phyloP scores from a whole-genome alignment of 2,797 vertebrate species.

The Tamandua tetradactyla region DNA sequence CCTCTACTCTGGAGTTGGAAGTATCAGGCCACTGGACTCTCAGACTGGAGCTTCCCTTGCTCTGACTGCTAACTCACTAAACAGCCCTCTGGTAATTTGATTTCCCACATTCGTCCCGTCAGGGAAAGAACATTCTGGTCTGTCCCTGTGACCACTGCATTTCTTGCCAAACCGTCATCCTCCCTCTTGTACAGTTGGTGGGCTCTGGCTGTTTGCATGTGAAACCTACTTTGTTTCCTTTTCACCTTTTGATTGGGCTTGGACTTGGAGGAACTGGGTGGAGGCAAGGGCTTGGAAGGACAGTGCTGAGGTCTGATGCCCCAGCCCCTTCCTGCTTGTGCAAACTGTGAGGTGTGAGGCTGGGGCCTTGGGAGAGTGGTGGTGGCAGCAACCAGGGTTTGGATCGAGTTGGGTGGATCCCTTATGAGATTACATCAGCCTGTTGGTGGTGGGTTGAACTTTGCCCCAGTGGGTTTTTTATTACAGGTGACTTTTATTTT shows the following conservation, averaged over 20 bases:
- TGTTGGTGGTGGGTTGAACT: neutral
- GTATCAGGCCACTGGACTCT: neutral
- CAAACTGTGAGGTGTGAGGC: neutral
- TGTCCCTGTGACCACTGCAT: neutral
- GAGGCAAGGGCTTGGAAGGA: neutral
- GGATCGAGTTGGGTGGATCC: neutral
- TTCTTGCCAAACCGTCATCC: neutral
- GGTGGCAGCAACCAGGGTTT: neutral
- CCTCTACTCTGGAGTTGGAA: neutral
- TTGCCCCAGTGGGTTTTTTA: neutral
- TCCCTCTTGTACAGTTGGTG: neutral
- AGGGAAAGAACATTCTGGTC: neutral
- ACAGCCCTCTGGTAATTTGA: neutral
- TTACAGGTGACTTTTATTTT: neutral
- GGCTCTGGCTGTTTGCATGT: neutral
- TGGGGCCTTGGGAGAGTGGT: neutral
- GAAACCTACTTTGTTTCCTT: neutral
- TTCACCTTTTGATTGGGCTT: neutral
- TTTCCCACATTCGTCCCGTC: neutral
- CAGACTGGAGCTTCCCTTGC: neutral
- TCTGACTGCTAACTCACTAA: fast-evolving
- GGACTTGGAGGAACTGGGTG: neutral
- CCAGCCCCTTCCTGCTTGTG: neutral
- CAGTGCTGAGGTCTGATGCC: neutral
- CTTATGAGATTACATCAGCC: neutral